Evolutionary conservation across 2,113 vertebrate species (phyloP).

Genomic region (Cephalopholis sonnerati): DNA sequence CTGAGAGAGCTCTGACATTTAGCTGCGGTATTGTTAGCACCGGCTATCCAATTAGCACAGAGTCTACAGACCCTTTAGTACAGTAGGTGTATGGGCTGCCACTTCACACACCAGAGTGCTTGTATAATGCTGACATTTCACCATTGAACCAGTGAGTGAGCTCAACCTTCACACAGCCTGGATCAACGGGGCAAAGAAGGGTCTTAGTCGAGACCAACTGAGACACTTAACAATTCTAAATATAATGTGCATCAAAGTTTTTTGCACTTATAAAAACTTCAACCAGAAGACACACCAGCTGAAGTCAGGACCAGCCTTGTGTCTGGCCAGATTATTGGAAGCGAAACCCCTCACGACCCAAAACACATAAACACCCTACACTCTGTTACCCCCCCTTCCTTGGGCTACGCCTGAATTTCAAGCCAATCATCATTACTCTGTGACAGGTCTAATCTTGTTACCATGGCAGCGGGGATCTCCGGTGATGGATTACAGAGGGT

Average conservation of each 20-base stretch:
- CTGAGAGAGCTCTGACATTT: slow-evolving; percentile 78
- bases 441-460: slow-evolving; percentile 80
- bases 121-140: slow-evolving; percentile 76
- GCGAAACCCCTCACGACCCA: slow-evolving; percentile 6
- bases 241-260: not conserved
- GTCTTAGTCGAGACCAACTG: slow-evolving; percentile 10
- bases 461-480: slow-evolving; percentile 70
- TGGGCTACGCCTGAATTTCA: slow-evolving; percentile 64
- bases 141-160: slow-evolving; percentile 60
- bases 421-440: slow-evolving; percentile 80
- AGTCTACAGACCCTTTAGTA: slow-evolving; percentile 30
- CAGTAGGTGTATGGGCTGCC: slow-evolving; percentile 18
- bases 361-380: slow-evolving; percentile 32
- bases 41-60: slow-evolving; percentile 68
- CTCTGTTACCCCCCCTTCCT: slow-evolving; percentile 3
- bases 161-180: slow-evolving; percentile 44
- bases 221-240: not conserved
- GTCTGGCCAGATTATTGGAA: slow-evolving; percentile 30
- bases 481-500: slow-evolving; percentile 74
- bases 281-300: not conserved
- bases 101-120: slow-evolving; percentile 29
- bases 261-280: slow-evolving; percentile 3
- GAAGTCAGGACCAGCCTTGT: slow-evolving; percentile 7
- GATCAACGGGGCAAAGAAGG: slow-evolving; percentile 24
- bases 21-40: slow-evolving; percentile 64